A percentile compares a stretch with the other conserved stretches of the same genome.
Conservation (phyloP, 1,140 invertebrate genomes). For the Stegodyphus mimosarum region DNA sequence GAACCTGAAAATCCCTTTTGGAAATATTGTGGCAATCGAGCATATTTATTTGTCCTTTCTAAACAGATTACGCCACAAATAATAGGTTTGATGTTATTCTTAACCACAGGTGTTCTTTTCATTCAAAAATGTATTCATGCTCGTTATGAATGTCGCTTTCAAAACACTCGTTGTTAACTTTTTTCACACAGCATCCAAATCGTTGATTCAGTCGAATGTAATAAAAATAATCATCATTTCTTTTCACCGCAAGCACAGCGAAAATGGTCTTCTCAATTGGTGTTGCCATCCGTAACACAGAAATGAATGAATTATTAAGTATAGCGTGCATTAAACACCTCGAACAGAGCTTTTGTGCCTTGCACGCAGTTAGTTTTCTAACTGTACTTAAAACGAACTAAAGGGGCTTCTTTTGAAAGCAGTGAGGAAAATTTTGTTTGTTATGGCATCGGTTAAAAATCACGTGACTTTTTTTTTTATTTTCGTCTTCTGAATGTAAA, state of each 20-base stretch:
- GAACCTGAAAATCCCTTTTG: neutral
- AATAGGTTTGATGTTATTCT: conserved; percentile 28
- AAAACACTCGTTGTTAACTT: conserved; percentile 44
- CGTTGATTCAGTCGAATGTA: conserved; percentile 2
- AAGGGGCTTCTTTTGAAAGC: conserved; percentile 19
- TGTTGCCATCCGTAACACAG: conserved; percentile 44
- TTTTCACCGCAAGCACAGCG: conserved; percentile 9
- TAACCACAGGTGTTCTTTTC: conserved; percentile 56
- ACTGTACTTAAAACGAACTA: conserved; percentile 54
- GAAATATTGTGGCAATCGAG: neutral
- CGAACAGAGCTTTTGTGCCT: conserved; percentile 30
- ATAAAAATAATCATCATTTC: conserved; percentile 34
- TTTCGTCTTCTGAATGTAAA: no score
- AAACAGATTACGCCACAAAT: conserved; percentile 45
- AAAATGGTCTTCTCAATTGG: conserved; percentile 38
- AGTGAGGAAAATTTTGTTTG: conserved; percentile 58
- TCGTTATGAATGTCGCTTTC: neutral
- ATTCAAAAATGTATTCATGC: conserved; percentile 36
- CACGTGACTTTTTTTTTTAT: neutral
- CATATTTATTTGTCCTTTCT: conserved; percentile 21
- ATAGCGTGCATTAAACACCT: conserved; percentile 44
- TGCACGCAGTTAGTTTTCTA: conserved; percentile 57
- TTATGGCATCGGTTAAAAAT: conserved; percentile 27
- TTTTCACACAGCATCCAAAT: conserved; percentile 25
- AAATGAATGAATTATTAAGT: conserved; percentile 60